Evolutionary conservation across 2,797 vertebrate genomes (phyloP).

Genomic region (Discoglossus pictus): DNA sequence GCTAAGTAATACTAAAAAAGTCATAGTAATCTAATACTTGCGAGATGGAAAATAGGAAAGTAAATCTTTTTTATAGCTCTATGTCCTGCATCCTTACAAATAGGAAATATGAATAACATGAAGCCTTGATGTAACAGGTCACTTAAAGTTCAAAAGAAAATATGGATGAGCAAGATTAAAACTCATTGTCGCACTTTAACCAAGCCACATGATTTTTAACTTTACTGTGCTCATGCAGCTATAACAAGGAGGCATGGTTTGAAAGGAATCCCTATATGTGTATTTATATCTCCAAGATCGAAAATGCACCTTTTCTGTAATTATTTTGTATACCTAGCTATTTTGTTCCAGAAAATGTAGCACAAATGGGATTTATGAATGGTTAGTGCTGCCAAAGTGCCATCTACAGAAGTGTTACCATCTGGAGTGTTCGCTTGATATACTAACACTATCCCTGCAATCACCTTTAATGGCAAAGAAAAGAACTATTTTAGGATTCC

Average conservation of each 20-base stretch:
- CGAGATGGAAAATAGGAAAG: slow-evolving; percentile 24
- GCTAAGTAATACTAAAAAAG: slow-evolving; percentile 39
- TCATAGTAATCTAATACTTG: slow-evolving; percentile 35
- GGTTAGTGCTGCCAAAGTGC: slow-evolving; percentile 38
- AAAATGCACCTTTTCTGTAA: slow-evolving; percentile 27
- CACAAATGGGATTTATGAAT: slow-evolving; percentile 49
- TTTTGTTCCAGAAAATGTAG: slow-evolving; percentile 17
- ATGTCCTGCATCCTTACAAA: slow-evolving; percentile 24
- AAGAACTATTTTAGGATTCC: slow-evolving; percentile 11
- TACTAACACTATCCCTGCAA: slow-evolving; percentile 34
- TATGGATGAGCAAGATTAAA: slow-evolving; percentile 14
- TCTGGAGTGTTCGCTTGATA: slow-evolving; percentile 40
- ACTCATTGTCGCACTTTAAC: background rate
- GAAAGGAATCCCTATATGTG: no score
- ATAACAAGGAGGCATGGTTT: no score
- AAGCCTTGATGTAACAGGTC: slow-evolving; percentile 20
- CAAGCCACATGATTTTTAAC: no score
- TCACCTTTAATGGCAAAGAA: slow-evolving; percentile 37
- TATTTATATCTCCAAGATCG: slow-evolving; percentile 2
- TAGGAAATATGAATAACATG: slow-evolving; percentile 33
- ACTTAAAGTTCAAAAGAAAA: slow-evolving; percentile 32
- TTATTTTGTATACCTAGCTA: slow-evolving; percentile 34
- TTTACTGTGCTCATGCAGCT: no score
- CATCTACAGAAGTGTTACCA: slow-evolving; percentile 43
- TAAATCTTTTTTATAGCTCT: slow-evolving; percentile 39